Evolutionary conservation across 2,113 vertebrate species (phyloP).

Genomic region (Oryzias javanicus): DNA sequence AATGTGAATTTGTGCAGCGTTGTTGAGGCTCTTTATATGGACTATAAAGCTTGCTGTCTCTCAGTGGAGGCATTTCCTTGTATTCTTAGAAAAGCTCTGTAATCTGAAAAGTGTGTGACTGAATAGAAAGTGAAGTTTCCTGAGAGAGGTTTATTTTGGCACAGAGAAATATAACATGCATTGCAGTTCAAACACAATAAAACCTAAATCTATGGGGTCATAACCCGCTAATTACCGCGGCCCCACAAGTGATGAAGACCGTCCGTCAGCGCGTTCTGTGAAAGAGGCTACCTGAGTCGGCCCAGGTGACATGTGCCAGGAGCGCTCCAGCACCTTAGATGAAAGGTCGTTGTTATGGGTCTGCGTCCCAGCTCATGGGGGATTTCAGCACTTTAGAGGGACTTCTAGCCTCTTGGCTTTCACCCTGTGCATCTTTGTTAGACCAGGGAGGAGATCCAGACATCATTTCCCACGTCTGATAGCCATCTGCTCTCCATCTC

Average conservation of each 20-base stretch:
- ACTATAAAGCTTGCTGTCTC: constrained; percentile 52
- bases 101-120: constrained; percentile 43
- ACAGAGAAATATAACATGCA: constrained; percentile 42
- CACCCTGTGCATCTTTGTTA: constrained; percentile 38
- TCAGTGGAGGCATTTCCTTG: constrained; percentile 67
- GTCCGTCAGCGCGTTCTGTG: constrained; percentile 53
- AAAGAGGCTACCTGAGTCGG: constrained; percentile 61
- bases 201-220: constrained; percentile 53
- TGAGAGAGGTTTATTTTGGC: constrained; percentile 72
- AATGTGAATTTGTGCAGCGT: constrained; percentile 24
- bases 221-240: constrained; percentile 67
- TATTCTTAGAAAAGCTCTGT: constrained; percentile 58
- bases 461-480: constrained; percentile 65
- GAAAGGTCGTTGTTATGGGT: constrained; percentile 62
- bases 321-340: constrained; percentile 57
- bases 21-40: constrained; percentile 24
- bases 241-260: constrained; percentile 50
- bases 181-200: constrained; percentile 52
- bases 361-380: constrained; percentile 45
- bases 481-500: constrained; percentile 60
- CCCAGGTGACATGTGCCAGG: constrained; percentile 53
- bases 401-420: constrained; percentile 63
- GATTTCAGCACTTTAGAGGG: constrained; percentile 58
- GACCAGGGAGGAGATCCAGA: constrained; percentile 39
- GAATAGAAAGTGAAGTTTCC: constrained; percentile 71